Evolutionary conservation across 2,888 invertebrate genomes (phyloP), one percentile per base, ranked within the genome.

Genomic region (Camptogramma bilineatum): DNA sequence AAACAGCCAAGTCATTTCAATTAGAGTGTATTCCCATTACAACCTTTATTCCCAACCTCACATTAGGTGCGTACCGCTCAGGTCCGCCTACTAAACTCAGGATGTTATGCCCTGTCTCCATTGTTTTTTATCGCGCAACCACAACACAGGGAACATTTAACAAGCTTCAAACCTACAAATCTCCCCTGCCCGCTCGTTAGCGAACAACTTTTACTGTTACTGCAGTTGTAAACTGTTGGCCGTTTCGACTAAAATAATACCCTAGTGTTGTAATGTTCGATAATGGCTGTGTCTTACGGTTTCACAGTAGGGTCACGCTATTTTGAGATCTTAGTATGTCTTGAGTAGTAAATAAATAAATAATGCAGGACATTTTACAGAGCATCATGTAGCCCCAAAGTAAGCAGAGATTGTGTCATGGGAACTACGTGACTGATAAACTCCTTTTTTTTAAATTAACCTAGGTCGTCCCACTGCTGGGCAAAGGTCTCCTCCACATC

Each of bases 151-250:
- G 73, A 79, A 75, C 79, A 77, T 79, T 80, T 77, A 80, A 79
- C 78, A 76, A 75, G 73, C 69, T 70, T 69, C 69, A 66, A 75
- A 74, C 76, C 74, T 75, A 83, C 81, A 81, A 85, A 84, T 84
- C 84, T 80, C 77, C 67, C 64, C 69, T 72, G 73, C 72, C 70
- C 76, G 80, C 82, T 81, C 85, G 84, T 86, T 86, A 82, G 74
- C 76, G 75, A 72, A 72, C 68, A 82, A 84, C 82, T 85, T 86
- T 86, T 80, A 81, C 81, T 79, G 81, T 84, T 80, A 84, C 82
- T 85, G 82, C 83, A 82, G 83, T 83, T 81, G 79, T 78, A 73
- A 85, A 85, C 81, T 83, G 81, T 79, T 82, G 71, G 79, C 74
- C 78, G 73, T 72, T 73, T 71, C 74, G 74, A 75, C 76, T 80